Evolutionary conservation across 1,140 invertebrate species (phyloP).

Genomic region (Meloidogyne exigua): DNA sequence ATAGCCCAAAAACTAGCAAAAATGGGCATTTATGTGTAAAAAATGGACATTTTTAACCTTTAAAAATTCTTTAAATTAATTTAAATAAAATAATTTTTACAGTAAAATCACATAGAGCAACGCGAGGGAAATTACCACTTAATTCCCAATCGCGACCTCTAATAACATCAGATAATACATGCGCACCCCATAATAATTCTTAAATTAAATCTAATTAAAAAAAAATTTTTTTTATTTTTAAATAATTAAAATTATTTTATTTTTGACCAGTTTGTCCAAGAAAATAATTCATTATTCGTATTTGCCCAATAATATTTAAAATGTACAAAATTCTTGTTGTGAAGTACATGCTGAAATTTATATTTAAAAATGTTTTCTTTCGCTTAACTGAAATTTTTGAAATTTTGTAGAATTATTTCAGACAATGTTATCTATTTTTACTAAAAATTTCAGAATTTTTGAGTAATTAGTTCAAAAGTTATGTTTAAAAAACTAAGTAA

Average conservation of each 20-base stretch:
- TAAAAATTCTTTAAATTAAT: neutral
- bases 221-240: neutral
- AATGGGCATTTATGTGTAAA: neutral
- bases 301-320: conserved; percentile 67
- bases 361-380: neutral
- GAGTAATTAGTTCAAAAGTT: no score
- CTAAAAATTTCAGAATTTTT: no score
- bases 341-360: conserved; percentile 63
- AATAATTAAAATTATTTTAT: conserved; percentile 3
- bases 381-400: no score
- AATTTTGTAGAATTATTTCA: no score
- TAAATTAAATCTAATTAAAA: conserved; percentile 19
- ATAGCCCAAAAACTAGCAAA: neutral
- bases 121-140: conserved; percentile 65
- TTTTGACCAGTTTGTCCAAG: conserved; percentile 52
- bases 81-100: conserved; percentile 22
- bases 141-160: conserved; percentile 57
- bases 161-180: conserved; percentile 53
- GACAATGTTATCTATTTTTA: no score
- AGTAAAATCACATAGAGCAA: conserved; percentile 65
- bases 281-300: conserved; percentile 68
- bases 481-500: no score
- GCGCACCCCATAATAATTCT: conserved; percentile 49
- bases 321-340: conserved; percentile 67
- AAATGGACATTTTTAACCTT: neutral